Evolutionary conservation across 2,113 vertebrate genomes (phyloP), one percentile per base, ranked within the genome.

Genomic region (Camelus bactrianus): DNA sequence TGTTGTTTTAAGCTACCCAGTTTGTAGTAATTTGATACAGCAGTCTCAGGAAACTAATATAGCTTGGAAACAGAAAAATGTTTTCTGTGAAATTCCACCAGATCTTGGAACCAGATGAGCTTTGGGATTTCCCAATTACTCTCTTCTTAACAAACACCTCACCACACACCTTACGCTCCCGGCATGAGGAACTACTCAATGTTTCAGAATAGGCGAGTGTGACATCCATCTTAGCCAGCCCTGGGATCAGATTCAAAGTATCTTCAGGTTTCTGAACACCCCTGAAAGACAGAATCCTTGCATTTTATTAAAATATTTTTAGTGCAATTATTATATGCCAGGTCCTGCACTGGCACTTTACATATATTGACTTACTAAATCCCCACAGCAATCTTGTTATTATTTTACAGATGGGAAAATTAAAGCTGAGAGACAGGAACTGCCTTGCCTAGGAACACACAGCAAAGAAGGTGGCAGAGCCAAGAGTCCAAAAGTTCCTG

Each of bases 101-200:
- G 50, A 52, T 91, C 48, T 76, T 91, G 95, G 86, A 93, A 81
- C 22, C n/a, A 54, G 26, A 72, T 77, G 79, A 46, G 20, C 67
- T 79, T 82, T 85, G 94, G 95, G 88, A 97, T 79, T 97, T 94
- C 90, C 65, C 88, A 65, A 56, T 6, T 19, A 76, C n/a, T 94
- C 16, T 56, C 28, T 65, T 76, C 28, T 91, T 20, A 56, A 69
- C 26, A 72, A 95, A 89, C 72, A 94, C 85, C 87, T 93, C 94
- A 95, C 58, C 60, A 69, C n/a, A 72, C 13, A 76, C 11, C 46
- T 19, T 32, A 69, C 38, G 60, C 89, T 92, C 54, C 60, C 13
- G 20, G 50, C 30, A 82, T 8, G 50, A 93, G 65, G 77, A 85
- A 30, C 46, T 62, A 84, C 77, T 91, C 8, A 22, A 0, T 64